Conservation (phyloP, 2,113 vertebrate species). For the Oceanodroma tethys region DNA sequence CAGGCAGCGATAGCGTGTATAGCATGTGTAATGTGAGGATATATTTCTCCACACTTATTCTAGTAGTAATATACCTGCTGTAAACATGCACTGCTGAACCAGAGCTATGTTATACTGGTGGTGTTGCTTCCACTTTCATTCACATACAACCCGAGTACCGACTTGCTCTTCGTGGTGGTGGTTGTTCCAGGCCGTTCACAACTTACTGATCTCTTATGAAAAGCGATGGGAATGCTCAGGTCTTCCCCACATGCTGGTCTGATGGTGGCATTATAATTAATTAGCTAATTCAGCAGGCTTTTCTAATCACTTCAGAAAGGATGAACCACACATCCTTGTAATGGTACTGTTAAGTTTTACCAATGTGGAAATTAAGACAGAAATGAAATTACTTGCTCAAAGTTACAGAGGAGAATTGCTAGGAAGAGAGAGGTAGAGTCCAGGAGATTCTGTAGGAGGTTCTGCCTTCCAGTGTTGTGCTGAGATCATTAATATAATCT, state of each 20-base stretch:
- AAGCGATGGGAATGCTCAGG: fast-evolving
- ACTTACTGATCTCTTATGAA: not conserved
- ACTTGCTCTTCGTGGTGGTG: not conserved
- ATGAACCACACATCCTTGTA: not conserved
- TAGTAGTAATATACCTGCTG: not conserved
- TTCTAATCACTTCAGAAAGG: not conserved
- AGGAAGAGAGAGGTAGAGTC: not conserved
- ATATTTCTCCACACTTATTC: not conserved
- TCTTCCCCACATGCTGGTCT: not conserved
- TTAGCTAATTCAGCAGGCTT: not conserved
- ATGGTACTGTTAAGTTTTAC: not conserved
- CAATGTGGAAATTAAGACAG: not conserved
- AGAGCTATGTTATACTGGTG: not conserved
- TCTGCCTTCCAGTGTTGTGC: not conserved
- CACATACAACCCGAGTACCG: fast-evolving
- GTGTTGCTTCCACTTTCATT: fast-evolving
- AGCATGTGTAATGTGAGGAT: not conserved
- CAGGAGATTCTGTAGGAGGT: not conserved
- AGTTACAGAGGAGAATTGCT: not conserved
- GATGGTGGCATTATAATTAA: not conserved
- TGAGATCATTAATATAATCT: not conserved
- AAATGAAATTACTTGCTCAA: not conserved
- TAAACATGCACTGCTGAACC: not conserved
- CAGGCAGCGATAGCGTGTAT: fast-evolving
- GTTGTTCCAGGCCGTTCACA: not conserved